phyloP scores from a whole-genome alignment of 2,113 vertebrate species.

The Empidonax traillii region DNA sequence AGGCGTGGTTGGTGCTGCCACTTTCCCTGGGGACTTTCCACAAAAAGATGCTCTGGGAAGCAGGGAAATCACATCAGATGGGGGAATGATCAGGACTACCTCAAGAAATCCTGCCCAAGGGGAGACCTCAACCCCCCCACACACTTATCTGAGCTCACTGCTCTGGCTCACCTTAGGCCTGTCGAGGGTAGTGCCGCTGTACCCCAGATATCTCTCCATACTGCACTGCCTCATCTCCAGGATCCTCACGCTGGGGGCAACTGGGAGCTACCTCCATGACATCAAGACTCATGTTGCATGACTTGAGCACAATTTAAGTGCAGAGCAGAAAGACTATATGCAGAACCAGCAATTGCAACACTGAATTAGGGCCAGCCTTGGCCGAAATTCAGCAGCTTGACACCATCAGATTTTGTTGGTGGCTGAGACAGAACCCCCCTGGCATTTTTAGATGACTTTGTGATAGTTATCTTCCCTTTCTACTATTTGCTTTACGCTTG shows the following conservation, averaged over 20 bases:
- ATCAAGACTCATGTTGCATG: background rate
- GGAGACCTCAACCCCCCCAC: background rate
- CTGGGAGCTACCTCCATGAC: background rate
- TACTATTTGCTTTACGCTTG: constrained; percentile 1
- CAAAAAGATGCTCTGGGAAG: background rate
- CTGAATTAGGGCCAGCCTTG: background rate
- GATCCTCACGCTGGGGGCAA: fast-evolving
- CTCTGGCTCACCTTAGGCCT: background rate
- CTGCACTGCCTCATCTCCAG: background rate
- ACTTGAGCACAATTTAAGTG: background rate
- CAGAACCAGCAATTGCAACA: background rate
- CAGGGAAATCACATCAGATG: background rate
- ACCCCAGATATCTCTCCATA: background rate
- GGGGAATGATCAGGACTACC: background rate
- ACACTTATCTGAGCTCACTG: fast-evolving
- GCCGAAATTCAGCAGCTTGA: background rate
- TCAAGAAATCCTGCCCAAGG: background rate
- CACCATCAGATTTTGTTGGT: background rate
- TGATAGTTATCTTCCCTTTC: constrained; percentile 21
- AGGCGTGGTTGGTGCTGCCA: background rate
- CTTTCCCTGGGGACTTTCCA: background rate
- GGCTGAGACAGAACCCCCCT: background rate
- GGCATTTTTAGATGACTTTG: constrained; percentile 32
- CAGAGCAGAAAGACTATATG: background rate
- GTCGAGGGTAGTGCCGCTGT: fast-evolving